phyloP scores from a whole-genome alignment of 92 coral and sea anemone genomes.

The Umimayanthus kanabou region DNA sequence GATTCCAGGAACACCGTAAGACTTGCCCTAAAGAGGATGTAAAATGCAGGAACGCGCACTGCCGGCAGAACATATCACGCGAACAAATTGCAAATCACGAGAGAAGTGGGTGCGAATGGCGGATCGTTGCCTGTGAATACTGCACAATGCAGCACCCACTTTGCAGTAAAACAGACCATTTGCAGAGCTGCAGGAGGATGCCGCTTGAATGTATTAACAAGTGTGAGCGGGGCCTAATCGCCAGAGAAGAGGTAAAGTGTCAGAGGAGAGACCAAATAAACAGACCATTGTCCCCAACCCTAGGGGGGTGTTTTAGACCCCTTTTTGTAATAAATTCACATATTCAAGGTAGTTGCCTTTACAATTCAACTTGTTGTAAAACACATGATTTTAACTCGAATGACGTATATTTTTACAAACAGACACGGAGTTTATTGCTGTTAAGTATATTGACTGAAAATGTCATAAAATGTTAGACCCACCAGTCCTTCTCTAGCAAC shows the following conservation, averaged over 20 bases:
- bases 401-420: no score
- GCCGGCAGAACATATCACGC: constrained; percentile 14
- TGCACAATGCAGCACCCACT: background rate
- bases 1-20: background rate
- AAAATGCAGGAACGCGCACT: constrained; percentile 1
- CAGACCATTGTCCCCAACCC: no score
- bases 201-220: constrained; percentile 19
- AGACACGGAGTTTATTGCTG: no score
- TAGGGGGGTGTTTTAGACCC: no score
- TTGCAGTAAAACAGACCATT: constrained; percentile 5
- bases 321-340: no score
- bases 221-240: background rate
- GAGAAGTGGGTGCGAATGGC: constrained; percentile 17
- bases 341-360: no score
- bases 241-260: constrained; percentile 4
- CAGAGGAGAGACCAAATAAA: background rate
- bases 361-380: no score
- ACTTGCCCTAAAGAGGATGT: constrained; percentile 19
- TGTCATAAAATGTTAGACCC: no score
- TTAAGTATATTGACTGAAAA: background rate
- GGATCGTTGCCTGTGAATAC: constrained; percentile 6
- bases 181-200: background rate
- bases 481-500: background rate
- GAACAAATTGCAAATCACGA: constrained; percentile 22
- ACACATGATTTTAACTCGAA: no score